Evolutionary conservation across 2,888 invertebrate species (phyloP), one percentile per base, ranked within the genome.

Genomic region (Eupithecia exiguata): DNA sequence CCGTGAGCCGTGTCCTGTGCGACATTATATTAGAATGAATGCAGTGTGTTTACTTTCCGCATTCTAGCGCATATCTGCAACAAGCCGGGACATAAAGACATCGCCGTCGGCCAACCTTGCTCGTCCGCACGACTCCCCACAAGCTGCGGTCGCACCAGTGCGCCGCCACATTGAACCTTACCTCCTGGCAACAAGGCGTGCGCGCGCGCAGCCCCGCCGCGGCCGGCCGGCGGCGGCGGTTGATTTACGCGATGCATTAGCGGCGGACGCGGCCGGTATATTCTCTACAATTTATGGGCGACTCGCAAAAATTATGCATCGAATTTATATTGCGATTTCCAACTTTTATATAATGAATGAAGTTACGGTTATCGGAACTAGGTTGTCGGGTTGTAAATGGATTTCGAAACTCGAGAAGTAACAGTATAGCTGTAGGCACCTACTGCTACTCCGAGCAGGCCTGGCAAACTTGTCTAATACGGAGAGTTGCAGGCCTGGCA

Each of bases 221-320:
- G 21, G 53, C 49, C 65, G 70, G 10, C n/a, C 67, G 77, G 79
- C 86, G 53, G 43, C 61, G 70, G 12, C 67, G 78, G 78, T 86
- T 88, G 89, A 91, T 91, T 91, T 90, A 91, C 89, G 87, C 83
- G 85, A 81, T 90, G 84, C 91, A 90, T 91, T 91, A 91, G 89
- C 87, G 84, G 73, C 84, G 84, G 83, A 81, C 79, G 79, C 78
- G 76, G 75, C n/a, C 75, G 67, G 70, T 79, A 84, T 81, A 84
- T 84, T 84, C 82, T 79, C 84, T 75, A 76, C 85, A 82, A 89
- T 88, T 89, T 89, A 89, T 87, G 82, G 81, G 79, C 81, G 80
- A 81, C 82, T 80, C 83, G 80, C 82, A 84, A 86, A 87, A 87
- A 88, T 88, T 86, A 88, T 87, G 85, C 84, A 80, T 84, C 79